Evolutionary conservation across 2,888 invertebrate species (phyloP), one percentile per base, ranked within the genome.

Genomic region (Dryobotodes eremita): DNA sequence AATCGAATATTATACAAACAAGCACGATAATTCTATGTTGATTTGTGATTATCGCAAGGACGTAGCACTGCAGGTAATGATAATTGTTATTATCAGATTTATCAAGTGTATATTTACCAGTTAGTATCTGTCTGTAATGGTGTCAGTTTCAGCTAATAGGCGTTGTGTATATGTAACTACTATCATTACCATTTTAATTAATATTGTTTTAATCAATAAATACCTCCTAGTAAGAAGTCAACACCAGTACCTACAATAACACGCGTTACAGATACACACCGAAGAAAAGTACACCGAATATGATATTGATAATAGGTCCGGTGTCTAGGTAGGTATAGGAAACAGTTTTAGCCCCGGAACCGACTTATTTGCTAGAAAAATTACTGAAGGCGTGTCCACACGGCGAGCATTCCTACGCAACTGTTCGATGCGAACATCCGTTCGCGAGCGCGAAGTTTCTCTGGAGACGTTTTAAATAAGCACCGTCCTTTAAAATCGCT

Each of bases 51-150:
- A 82, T 82, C 65, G 42, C 75, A 36, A 46, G 53, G 64, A 36
- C 36, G 36, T 65, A 65, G 50, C 46, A 65, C 65, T 76, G 55
- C n/a, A 69, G 31, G 46, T 46, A 46, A 1, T 64, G 84, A 79
- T 84, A 84, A 53, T 53, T 23, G 31, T 79, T n/a, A 84, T 48
- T 68, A 80, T 80, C 71, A 31, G 53, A n/a, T 64, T 20, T 26
- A 65, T 36, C 42, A 79, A 36, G 48, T 57, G 17, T 23, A 59
- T 46, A n/a, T 50, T 26, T 80, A 76, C 31, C 53, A 20, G 55
- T 70, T 65, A 59, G 15, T 78, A 70, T 80, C 17, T 23, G 69
- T 31, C n/a, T 83, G 48, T 83, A 77, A 55, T 62, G 15, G 55
- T 70, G 46, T 69, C 57, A 69, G 53, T 70, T 83, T 70, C 64